phyloP scores from a whole-genome alignment of 2,113 vertebrate species.

The Uria lomvia region DNA sequence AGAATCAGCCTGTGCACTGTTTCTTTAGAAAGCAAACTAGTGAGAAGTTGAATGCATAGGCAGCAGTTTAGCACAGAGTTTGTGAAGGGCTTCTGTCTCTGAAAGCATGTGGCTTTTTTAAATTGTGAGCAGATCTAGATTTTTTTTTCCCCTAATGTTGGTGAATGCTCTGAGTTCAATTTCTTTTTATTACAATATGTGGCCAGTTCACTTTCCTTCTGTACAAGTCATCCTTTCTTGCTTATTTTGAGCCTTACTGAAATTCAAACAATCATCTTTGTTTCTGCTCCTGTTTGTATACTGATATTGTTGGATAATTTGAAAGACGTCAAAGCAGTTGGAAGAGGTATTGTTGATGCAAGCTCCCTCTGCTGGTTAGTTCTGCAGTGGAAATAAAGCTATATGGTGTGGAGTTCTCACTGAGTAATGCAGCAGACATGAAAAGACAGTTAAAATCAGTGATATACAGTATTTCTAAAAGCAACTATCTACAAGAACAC shows the following conservation, averaged over 20 bases:
- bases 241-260: neutral
- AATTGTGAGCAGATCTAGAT: neutral
- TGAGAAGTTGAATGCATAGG: neutral
- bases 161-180: fast-evolving
- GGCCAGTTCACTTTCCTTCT: neutral
- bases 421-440: neutral
- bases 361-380: neutral
- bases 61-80: neutral
- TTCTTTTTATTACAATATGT: neutral
- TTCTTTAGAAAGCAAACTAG: neutral
- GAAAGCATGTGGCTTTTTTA: neutral
- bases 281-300: neutral
- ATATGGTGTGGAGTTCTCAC: neutral
- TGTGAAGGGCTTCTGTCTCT: neutral
- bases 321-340: neutral
- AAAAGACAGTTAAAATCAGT: neutral
- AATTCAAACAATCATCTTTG: neutral
- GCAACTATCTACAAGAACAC: neutral
- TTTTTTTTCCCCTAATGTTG: neutral
- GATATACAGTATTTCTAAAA: neutral
- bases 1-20: neutral
- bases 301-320: neutral
- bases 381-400: neutral
- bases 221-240: neutral
- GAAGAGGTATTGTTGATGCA: neutral